Evolutionary conservation across 2,113 vertebrate genomes (phyloP).

Genomic region (Theristicus caerulescens): DNA sequence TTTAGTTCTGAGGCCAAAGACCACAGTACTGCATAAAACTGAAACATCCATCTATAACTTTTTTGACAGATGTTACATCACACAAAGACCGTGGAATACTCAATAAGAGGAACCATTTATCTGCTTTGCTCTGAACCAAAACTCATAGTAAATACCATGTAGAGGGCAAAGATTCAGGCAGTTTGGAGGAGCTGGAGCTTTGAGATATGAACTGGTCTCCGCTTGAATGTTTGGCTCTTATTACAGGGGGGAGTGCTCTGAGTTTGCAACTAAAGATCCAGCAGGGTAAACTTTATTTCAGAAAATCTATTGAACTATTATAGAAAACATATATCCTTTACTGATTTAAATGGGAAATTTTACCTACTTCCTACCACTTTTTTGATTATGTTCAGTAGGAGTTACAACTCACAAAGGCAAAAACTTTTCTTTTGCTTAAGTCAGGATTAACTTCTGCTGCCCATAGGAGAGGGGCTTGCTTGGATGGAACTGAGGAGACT

Average conservation of each 20-base stretch:
- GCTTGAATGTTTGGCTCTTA: background rate
- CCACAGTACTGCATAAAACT: constrained; percentile 50
- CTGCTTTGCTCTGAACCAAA: constrained; percentile 17
- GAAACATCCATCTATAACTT: constrained; percentile 16
- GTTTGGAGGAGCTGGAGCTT: background rate
- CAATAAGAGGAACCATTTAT: constrained; percentile 13
- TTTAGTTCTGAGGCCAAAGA: constrained; percentile 51
- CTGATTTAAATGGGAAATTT: background rate
- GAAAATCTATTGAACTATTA: background rate
- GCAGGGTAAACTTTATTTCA: background rate
- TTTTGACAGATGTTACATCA: constrained; percentile 49
- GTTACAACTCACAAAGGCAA: background rate
- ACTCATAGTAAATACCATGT: background rate
- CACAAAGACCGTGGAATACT: background rate
- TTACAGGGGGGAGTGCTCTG: background rate
- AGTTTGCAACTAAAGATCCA: background rate
- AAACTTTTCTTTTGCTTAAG: background rate
- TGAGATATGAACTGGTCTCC: background rate
- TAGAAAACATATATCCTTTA: background rate
- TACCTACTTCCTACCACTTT: background rate
- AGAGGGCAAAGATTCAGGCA: background rate
- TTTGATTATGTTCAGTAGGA: background rate
- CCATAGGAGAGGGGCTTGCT: background rate
- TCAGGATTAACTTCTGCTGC: background rate
- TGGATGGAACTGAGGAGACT: background rate